Evolutionary conservation across 2,797 vertebrate genomes (phyloP).

Genomic region (Gila robusta): DNA sequence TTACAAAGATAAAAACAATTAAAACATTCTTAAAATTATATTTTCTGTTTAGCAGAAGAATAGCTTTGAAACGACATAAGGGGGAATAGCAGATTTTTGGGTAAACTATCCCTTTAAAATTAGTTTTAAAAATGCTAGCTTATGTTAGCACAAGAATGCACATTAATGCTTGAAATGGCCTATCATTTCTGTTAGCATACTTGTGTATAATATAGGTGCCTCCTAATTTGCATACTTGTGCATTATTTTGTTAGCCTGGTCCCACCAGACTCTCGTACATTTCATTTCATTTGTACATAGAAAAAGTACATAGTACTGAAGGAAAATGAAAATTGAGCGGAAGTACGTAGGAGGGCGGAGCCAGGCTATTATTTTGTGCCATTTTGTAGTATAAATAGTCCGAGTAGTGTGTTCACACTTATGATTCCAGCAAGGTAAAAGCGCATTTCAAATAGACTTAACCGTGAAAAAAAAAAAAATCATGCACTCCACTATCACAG

Average conservation of each 20-base stretch:
- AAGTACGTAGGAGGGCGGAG: too few species aligned
- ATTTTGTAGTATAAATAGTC: not conserved
- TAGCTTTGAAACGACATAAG: not conserved
- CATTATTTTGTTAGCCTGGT: not conserved
- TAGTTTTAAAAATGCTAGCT: not conserved
- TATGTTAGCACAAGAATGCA: not conserved
- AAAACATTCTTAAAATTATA: not conserved
- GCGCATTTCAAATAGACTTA: not conserved
- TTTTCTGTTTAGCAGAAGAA: not conserved
- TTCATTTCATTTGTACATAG: too few species aligned
- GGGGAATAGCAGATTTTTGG: not conserved
- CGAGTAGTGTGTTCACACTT: not conserved
- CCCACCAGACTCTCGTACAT: too few species aligned
- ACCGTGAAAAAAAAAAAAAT: not conserved
- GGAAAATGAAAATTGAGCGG: too few species aligned
- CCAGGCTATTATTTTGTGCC: not conserved
- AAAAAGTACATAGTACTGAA: too few species aligned
- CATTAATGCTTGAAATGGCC: not conserved
- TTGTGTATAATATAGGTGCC: not conserved
- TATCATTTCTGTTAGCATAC: not conserved
- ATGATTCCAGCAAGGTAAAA: not conserved
- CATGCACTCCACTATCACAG: not conserved
- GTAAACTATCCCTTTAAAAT: not conserved
- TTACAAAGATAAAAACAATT: not conserved
- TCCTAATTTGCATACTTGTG: not conserved